phyloP scores from a whole-genome alignment of 2,797 vertebrate species.

The Miichthys miiuy region DNA sequence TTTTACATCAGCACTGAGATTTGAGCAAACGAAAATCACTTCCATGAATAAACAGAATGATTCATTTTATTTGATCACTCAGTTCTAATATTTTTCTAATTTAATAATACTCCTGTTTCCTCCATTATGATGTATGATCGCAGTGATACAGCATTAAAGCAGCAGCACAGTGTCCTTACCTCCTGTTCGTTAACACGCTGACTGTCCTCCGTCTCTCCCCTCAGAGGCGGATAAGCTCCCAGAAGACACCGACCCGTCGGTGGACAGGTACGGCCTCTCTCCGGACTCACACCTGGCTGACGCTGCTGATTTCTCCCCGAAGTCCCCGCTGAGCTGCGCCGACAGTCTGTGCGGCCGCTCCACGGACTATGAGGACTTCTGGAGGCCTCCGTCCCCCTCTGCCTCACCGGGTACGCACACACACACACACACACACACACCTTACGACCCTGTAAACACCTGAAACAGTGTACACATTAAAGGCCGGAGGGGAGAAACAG shows the following conservation, averaged over 20 bases:
- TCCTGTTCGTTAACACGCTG: neutral
- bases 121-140: neutral
- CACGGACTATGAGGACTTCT: slow-evolving; percentile 93
- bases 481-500: neutral
- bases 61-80: no score
- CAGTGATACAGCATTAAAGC: neutral
- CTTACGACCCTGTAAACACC: no score
- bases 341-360: slow-evolving; percentile 89
- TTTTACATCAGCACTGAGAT: neutral
- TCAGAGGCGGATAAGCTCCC: slow-evolving; percentile 79
- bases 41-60: no score
- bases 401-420: slow-evolving; percentile 90
- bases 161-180: neutral
- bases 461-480: neutral
- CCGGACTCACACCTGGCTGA: slow-evolving; percentile 86
- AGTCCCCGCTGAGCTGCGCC: slow-evolving; percentile 89
- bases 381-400: slow-evolving; percentile 97
- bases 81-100: no score
- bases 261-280: slow-evolving; percentile 83
- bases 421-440: neutral
- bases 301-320: slow-evolving; percentile 84
- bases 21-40: neutral
- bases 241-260: slow-evolving; percentile 66
- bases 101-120: neutral
- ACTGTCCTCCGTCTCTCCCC: neutral